phyloP scores from a whole-genome alignment of 2,113 vertebrate species.

The Ardeotis arabs region DNA sequence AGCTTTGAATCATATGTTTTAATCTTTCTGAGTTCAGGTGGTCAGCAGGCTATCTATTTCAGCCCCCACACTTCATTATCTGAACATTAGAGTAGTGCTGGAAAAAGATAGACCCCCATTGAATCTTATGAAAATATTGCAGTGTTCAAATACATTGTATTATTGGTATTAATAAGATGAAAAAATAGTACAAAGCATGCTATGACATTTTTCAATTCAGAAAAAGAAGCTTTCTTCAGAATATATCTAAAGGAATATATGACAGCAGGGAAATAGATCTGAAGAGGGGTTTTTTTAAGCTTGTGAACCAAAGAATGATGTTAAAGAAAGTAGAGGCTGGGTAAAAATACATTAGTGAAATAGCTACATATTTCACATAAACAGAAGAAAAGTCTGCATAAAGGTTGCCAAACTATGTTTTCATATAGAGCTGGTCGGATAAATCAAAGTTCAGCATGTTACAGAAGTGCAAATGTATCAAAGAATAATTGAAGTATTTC shows the following conservation, averaged over 20 bases:
- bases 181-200: constrained; percentile 63
- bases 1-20: constrained; percentile 52
- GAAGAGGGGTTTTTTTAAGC: background rate
- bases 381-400: constrained; percentile 13
- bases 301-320: constrained; percentile 39
- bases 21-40: constrained; percentile 71
- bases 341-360: constrained; percentile 17
- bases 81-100: constrained; percentile 65
- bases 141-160: constrained; percentile 47
- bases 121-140: constrained; percentile 74
- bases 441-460: background rate
- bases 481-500: constrained; percentile 8
- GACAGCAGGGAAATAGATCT: constrained; percentile 68
- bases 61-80: constrained; percentile 59
- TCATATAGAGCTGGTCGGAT: background rate
- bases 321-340: constrained; percentile 1
- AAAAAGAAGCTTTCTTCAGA: constrained; percentile 54
- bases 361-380: background rate
- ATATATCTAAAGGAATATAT: constrained; percentile 52
- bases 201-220: constrained; percentile 65
- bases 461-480: background rate
- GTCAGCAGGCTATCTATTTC: constrained; percentile 72
- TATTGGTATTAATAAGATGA: constrained; percentile 72
- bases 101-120: constrained; percentile 66
- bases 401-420: background rate